A percentile compares a stretch with the other conserved stretches of the same genome.
These are phyloP conservation scores for Elegia similella DNA, from an alignment of 2,888 invertebrate species.

Conservation along the genomic window DNA sequence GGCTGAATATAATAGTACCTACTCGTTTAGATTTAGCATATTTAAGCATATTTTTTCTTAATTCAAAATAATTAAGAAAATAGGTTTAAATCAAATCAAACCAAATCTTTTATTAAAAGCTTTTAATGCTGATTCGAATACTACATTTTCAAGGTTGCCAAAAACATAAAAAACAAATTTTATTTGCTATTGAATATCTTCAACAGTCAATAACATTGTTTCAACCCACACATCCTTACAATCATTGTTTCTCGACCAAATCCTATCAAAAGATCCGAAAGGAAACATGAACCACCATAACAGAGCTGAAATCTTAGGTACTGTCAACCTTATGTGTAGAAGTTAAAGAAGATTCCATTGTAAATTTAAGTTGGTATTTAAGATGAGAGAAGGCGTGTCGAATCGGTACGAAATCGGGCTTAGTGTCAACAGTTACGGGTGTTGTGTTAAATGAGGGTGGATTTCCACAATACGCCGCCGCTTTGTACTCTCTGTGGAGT, in stretches of 20 bases:
- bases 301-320: constrained; percentile 16
- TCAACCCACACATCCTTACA: constrained; percentile 14
- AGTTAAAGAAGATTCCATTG: constrained; percentile 24
- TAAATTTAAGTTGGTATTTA: constrained; percentile 36
- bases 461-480: constrained; percentile 37
- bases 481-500: constrained; percentile 60
- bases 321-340: constrained; percentile 33
- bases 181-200: neutral
- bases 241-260: constrained; percentile 29
- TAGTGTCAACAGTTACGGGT: constrained; percentile 77
- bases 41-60: too few species aligned
- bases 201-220: constrained; percentile 16
- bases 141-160: neutral
- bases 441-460: constrained; percentile 49
- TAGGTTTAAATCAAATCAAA: too few species aligned
- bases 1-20: too few species aligned
- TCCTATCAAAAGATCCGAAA: constrained; percentile 59
- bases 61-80: too few species aligned
- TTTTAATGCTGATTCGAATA: neutral
- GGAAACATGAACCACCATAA: constrained; percentile 33
- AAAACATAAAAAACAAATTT: neutral
- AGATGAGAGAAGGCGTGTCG: constrained; percentile 63
- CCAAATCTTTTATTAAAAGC: too few species aligned
- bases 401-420: constrained; percentile 72
- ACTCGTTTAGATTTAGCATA: too few species aligned